phyloP scores from a whole-genome alignment of 2,113 vertebrate genomes.

The Mellivora capensis region DNA sequence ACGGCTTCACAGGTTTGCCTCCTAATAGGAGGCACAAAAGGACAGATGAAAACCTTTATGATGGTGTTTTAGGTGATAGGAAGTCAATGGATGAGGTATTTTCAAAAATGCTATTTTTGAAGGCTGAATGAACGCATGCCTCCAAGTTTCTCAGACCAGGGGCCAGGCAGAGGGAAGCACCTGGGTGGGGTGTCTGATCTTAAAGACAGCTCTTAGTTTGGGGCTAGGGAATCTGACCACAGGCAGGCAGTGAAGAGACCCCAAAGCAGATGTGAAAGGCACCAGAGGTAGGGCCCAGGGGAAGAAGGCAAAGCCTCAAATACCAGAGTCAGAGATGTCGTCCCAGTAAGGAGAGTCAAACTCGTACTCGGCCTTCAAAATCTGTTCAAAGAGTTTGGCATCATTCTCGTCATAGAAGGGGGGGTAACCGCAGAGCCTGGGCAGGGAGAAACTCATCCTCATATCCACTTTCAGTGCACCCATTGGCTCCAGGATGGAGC shows the following conservation, averaged over 20 bases:
- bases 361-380: slow-evolving; percentile 95
- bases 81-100: not conserved
- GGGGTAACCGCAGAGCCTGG: slow-evolving; percentile 96
- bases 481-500: not conserved
- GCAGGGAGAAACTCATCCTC: slow-evolving; percentile 17
- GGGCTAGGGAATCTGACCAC: not conserved
- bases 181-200: not conserved
- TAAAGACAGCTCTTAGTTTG: not conserved
- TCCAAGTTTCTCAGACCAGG: not conserved
- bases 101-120: slow-evolving; percentile 32
- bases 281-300: not conserved
- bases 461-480: not conserved
- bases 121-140: not conserved
- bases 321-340: slow-evolving; percentile 98
- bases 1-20: not conserved
- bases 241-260: not conserved
- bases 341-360: slow-evolving; percentile 99
- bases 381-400: slow-evolving; percentile 98
- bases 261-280: not conserved
- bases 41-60: not conserved
- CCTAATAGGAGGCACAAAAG: not conserved
- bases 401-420: slow-evolving; percentile 99
- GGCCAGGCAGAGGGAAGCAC: not conserved
- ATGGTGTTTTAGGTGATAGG: not conserved
- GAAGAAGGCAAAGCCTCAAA: not conserved